Base-by-base conservation (phyloP, 2,888 invertebrate species). In the Beris chalybata region DNA sequence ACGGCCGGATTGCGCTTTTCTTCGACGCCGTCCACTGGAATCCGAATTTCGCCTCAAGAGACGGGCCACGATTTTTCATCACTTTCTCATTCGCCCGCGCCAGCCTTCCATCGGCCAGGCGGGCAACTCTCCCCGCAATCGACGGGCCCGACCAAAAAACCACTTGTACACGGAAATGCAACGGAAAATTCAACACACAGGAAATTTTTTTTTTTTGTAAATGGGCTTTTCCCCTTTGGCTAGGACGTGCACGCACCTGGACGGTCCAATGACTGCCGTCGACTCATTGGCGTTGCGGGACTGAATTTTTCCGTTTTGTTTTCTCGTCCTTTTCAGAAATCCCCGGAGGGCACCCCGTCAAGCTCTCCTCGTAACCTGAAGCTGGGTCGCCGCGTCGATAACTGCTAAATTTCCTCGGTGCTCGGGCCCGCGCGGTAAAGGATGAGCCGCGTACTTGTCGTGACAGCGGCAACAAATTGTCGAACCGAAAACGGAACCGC, bases 251-350 rank as follows among this genome's bases (percentile, higher is more conserved):
- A 64, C 64, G 64, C 64, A 75, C 75, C 75, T 75, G 76, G 75
- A 75, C 75, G 75, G 74, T 75, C 75, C 75, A 75, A 75, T 75
- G 75, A 75, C 76, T 75, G 75, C 75, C 75, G 75, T 74, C 75
- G 75, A 75, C 76, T 75, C 75, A 75, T 75, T 75, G 75, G 75
- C 75, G 73, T 64, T 64, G 64, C 50, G 47, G 61, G 50, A 30
- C 57, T 38, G 64, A 45, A 55, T 22, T 55, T 64, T 64, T 64
- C 55, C 30, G 48, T 50, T 65, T 65, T 57, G 65, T 57, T 50
- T 61, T 43, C 38, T 38, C 70, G 70, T 70, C 70, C 67, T 38
- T 38, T 5, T 38, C 65, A 61, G 56, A 63, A 53, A 43, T 38
- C 38, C 52, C 64, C 63, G 53, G 63, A 67, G 67, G 70, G 67